These are phyloP conservation scores for Hetaerina titia DNA, from an alignment of 2,888 invertebrate genomes.

Conservation along the genomic window DNA sequence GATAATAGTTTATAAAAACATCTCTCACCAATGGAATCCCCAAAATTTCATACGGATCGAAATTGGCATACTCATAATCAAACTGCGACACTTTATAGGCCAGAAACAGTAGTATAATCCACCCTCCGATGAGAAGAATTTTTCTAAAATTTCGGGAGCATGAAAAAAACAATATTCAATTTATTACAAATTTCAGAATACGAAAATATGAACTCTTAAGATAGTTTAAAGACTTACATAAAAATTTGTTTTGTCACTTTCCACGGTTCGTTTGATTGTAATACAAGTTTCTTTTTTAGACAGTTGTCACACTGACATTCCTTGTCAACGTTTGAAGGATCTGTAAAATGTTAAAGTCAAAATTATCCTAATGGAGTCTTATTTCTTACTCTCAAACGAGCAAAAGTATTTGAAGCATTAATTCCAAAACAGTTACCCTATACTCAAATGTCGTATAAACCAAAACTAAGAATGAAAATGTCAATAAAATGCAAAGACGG, in stretches of 20 bases:
- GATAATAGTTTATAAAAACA: background rate
- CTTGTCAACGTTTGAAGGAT: conserved; percentile 87
- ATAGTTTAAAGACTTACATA: conserved; percentile 76
- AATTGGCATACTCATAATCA: conserved; percentile 98
- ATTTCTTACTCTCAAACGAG: conserved; percentile 27
- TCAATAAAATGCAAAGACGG: background rate
- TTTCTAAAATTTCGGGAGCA: conserved; percentile 80
- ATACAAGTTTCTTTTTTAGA: conserved; percentile 88
- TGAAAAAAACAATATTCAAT: conserved; percentile 61
- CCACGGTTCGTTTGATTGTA: conserved; percentile 93
- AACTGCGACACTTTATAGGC: conserved; percentile 97
- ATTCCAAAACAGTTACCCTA: background rate
- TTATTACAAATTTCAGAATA: no score
- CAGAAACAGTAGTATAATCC: conserved; percentile 88
- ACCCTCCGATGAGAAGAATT: conserved; percentile 88
- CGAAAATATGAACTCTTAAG: conserved; percentile 48
- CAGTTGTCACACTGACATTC: conserved; percentile 95
- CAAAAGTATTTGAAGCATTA: conserved; percentile 7
- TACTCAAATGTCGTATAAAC: no score
- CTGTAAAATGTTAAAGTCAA: conserved; percentile 78
- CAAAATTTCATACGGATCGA: conserved; percentile 98
- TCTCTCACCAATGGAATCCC: conserved; percentile 87
- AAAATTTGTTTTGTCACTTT: conserved; percentile 88
- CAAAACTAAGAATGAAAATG: background rate
- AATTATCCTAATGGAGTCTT: conserved; percentile 19